These are phyloP conservation scores for Callosobruchus maculatus DNA, from an alignment of 2,888 invertebrate species.

Conservation along the genomic window DNA sequence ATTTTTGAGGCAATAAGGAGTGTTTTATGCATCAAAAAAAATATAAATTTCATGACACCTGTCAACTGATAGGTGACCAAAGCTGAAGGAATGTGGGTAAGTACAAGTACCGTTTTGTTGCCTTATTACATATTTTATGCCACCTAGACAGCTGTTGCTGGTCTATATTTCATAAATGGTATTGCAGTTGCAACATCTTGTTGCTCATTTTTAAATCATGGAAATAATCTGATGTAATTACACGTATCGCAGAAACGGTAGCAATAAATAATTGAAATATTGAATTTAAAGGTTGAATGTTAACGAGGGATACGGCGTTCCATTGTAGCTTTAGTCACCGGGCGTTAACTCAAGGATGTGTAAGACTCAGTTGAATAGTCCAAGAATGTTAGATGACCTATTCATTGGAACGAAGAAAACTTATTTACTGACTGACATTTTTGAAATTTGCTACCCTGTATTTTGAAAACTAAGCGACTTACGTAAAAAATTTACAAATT, in stretches of 20 bases:
- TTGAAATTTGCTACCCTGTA: too few species aligned
- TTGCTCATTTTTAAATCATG: constrained; percentile 5
- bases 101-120: background rate
- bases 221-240: constrained; percentile 8
- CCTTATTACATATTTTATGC: background rate
- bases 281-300: constrained; percentile 7
- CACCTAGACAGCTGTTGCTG: background rate
- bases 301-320: constrained; percentile 5
- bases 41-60: background rate
- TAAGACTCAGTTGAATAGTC: background rate
- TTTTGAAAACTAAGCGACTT: too few species aligned
- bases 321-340: background rate
- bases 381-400: background rate
- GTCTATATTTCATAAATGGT: background rate
- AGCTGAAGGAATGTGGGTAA: background rate
- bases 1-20: too few species aligned
- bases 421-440: too few species aligned
- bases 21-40: too few species aligned
- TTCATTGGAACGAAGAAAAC: too few species aligned
- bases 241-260: constrained; percentile 6
- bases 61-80: background rate
- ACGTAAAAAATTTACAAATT: too few species aligned
- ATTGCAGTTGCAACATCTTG: constrained; percentile 1
- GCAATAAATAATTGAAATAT: constrained; percentile 9
- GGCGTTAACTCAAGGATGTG: constrained; percentile 5